phyloP scores from a whole-genome alignment of 2,113 vertebrate species.

The Collichthys lucidus region DNA sequence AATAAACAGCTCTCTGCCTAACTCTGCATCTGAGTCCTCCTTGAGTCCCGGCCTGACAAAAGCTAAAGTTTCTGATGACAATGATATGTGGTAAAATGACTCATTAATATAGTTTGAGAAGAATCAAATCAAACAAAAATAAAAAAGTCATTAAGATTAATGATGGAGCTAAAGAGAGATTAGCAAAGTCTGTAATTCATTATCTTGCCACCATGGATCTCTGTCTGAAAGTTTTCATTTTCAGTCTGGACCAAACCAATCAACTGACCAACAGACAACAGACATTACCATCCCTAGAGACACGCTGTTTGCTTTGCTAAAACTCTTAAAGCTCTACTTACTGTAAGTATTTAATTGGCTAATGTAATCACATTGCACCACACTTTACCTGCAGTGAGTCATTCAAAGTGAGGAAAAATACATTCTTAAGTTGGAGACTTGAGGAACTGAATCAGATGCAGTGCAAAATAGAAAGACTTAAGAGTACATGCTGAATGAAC shows the following conservation, averaged over 20 bases:
- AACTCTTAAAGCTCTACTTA: background rate
- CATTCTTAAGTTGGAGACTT: background rate
- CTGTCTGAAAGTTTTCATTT: background rate
- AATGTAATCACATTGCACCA: background rate
- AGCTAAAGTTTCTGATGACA: too few relatives aligned
- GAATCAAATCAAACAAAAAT: too few relatives aligned
- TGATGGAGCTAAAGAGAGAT: background rate
- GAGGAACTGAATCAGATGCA: background rate
- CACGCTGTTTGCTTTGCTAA: background rate
- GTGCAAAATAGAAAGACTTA: background rate
- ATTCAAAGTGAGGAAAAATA: background rate
- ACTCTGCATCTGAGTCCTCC: too few relatives aligned
- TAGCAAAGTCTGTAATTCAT: background rate
- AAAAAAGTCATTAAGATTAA: too few relatives aligned
- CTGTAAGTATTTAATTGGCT: background rate
- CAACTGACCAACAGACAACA: background rate
- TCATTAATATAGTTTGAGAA: too few relatives aligned
- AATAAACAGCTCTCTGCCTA: too few relatives aligned
- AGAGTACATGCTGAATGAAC: too few relatives aligned
- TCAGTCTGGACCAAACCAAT: background rate
- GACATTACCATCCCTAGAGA: background rate
- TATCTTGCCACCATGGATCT: background rate
- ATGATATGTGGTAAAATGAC: too few relatives aligned
- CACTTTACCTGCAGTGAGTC: background rate
- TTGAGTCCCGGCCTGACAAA: too few relatives aligned